Evolutionary conservation across 2,888 invertebrate genomes (phyloP).

Genomic region (Reticulitermes lucifugus): DNA sequence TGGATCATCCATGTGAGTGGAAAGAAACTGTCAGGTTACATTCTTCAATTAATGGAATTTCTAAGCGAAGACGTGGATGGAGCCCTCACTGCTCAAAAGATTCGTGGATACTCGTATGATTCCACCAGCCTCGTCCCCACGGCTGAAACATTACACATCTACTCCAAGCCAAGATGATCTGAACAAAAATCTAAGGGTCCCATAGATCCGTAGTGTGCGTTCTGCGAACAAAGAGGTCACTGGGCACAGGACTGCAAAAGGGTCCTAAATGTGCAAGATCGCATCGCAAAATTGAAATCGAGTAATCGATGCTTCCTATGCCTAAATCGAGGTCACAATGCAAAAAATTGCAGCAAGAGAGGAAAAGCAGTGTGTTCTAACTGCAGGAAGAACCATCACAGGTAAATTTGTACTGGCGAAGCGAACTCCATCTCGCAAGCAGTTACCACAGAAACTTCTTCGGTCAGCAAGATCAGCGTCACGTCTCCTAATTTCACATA

Average conservation of each 20-base stretch:
- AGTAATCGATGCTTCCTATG: background rate
- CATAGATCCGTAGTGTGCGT: background rate
- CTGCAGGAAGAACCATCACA: background rate
- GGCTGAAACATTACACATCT: background rate
- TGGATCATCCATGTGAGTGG: background rate
- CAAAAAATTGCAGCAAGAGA: background rate
- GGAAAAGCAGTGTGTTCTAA: background rate
- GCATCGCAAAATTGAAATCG: background rate
- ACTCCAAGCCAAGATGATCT: background rate
- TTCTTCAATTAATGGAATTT: background rate
- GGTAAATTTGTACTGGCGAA: background rate
- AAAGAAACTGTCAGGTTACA: background rate
- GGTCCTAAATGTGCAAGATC: background rate
- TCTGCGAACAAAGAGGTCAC: background rate
- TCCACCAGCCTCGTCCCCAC: background rate
- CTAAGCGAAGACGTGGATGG: background rate
- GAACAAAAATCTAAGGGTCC: background rate
- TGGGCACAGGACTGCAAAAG: background rate
- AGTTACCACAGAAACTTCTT: background rate
- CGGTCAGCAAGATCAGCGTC: background rate
- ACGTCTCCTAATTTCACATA: background rate
- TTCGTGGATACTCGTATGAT: background rate
- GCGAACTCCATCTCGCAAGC: background rate
- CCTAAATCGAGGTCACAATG: constrained; percentile 7
- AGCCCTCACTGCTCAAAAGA: background rate